These are phyloP conservation scores for Lasioglossum figueresi DNA, from an alignment of 2,888 invertebrate species.

Conservation along the genomic window DNA sequence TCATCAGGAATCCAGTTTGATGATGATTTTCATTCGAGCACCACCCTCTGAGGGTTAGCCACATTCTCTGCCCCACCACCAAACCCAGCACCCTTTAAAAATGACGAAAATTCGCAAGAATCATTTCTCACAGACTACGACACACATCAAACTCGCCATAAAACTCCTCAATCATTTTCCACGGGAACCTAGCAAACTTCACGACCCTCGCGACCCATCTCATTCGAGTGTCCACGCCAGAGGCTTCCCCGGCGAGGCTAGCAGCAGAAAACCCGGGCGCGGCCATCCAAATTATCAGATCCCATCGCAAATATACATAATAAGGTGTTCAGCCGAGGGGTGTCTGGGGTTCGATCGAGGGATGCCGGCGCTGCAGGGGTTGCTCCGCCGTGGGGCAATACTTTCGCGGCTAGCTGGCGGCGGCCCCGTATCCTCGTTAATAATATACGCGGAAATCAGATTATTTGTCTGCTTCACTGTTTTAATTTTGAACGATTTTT, in stretches of 20 bases:
- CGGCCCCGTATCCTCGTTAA: constrained; percentile 77
- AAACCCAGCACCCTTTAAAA: background rate
- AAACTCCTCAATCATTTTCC: background rate
- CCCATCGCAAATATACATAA: constrained; percentile 27
- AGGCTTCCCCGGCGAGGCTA: background rate
- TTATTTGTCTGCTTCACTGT: constrained; percentile 82
- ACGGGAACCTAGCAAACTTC: background rate
- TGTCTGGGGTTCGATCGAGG: constrained; percentile 32
- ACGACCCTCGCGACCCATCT: background rate
- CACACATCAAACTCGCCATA: background rate
- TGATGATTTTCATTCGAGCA: background rate
- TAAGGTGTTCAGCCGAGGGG: constrained; percentile 25
- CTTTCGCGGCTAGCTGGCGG: constrained; percentile 49
- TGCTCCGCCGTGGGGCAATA: constrained; percentile 78
- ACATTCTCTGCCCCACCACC: background rate
- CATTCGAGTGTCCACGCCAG: constrained; percentile 2
- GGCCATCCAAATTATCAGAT: constrained; percentile 11
- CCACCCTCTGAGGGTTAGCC: background rate
- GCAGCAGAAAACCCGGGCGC: background rate
- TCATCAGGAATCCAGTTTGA: too few relatives aligned
- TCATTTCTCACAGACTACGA: background rate
- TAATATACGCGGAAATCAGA: constrained; percentile 83
- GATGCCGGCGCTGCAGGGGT: constrained; percentile 8
- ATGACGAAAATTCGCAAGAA: background rate
- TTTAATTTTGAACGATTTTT: constrained; percentile 80